These are phyloP conservation scores for Ostrea edulis DNA, from an alignment of 1,140 invertebrate species.

Conservation along the genomic window DNA sequence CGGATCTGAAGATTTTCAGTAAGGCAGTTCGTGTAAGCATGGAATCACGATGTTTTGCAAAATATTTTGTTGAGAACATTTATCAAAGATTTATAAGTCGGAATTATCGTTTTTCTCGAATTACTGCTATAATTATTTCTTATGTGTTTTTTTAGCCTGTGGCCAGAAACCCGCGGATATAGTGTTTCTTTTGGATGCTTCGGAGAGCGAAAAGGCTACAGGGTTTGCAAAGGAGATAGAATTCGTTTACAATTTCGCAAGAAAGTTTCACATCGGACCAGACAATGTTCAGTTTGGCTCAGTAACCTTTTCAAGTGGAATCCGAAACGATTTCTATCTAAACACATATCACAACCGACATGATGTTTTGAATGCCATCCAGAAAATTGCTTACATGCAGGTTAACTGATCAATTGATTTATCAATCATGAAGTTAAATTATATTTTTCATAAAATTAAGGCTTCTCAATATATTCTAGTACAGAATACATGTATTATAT, in stretches of 20 bases:
- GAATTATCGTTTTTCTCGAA: too few relatives aligned
- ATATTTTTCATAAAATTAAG: too few relatives aligned
- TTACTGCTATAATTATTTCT: not conserved
- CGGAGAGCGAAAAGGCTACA: slow-evolving; percentile 53
- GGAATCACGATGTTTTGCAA: too few relatives aligned
- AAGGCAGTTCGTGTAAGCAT: too few relatives aligned
- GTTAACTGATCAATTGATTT: slow-evolving; percentile 11
- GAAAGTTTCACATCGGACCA: slow-evolving; percentile 57
- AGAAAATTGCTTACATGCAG: slow-evolving; percentile 44
- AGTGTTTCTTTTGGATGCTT: slow-evolving; percentile 67
- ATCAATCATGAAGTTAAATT: too few relatives aligned
- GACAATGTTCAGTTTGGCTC: slow-evolving; percentile 60
- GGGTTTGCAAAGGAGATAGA: slow-evolving; percentile 65
- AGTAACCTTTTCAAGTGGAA: slow-evolving; percentile 54
- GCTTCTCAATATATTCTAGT: too few relatives aligned
- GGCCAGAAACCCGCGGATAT: slow-evolving; percentile 62
- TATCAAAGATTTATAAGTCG: too few relatives aligned
- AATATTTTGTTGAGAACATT: too few relatives aligned
- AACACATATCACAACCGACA: slow-evolving; percentile 55
- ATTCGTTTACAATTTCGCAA: slow-evolving; percentile 63
- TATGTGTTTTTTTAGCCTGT: slow-evolving; percentile 49
- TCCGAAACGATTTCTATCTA: slow-evolving; percentile 58
- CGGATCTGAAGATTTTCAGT: too few relatives aligned
- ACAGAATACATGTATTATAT: too few relatives aligned
- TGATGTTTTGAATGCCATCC: slow-evolving; percentile 45